Percentiles rank a stretch among this genome's conserved stretches.
Conservation (phyloP, 2,888 invertebrate species). For the Epinotia brunnichana region DNA sequence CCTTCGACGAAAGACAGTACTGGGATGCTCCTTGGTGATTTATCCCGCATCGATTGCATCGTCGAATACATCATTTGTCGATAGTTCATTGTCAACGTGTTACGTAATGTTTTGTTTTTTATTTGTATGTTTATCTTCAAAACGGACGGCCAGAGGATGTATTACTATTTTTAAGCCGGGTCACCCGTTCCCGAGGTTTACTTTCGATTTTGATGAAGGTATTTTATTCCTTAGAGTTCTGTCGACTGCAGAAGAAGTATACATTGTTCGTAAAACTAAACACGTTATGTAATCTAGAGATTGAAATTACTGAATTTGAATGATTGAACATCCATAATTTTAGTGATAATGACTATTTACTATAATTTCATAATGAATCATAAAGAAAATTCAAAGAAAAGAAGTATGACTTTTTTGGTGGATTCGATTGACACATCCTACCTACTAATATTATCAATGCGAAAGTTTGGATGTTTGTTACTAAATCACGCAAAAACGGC, state of each 20-base stretch:
- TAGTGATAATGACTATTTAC: too few relatives aligned
- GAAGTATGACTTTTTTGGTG: too few relatives aligned
- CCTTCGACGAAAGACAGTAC: conserved; percentile 22
- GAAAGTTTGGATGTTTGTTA: too few relatives aligned
- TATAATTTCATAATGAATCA: too few relatives aligned
- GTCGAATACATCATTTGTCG: conserved; percentile 44
- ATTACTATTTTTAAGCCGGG: conserved; percentile 36
- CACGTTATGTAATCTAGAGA: neutral
- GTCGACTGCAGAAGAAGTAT: neutral
- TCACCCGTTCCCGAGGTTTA: conserved; percentile 11
- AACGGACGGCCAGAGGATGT: conserved; percentile 29
- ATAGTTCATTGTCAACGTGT: conserved; percentile 45
- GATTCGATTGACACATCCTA: too few relatives aligned
- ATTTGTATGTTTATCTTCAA: conserved; percentile 37
- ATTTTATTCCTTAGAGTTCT: conserved; percentile 4
- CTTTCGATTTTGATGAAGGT: conserved; percentile 19
- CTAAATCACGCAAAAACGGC: too few relatives aligned
- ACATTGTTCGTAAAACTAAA: too few relatives aligned
- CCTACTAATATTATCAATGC: too few relatives aligned
- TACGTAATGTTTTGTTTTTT: conserved; percentile 42
- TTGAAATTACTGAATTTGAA: neutral
- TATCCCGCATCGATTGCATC: conserved; percentile 45
- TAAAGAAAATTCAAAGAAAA: too few relatives aligned
- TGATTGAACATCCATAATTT: neutral
- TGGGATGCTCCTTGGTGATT: conserved; percentile 42